Percentiles rank a stretch among this genome's conserved stretches.
These are phyloP conservation scores for Dermatophagoides farinae DNA, from an alignment of 1,140 invertebrate genomes.

Conservation along the genomic window DNA sequence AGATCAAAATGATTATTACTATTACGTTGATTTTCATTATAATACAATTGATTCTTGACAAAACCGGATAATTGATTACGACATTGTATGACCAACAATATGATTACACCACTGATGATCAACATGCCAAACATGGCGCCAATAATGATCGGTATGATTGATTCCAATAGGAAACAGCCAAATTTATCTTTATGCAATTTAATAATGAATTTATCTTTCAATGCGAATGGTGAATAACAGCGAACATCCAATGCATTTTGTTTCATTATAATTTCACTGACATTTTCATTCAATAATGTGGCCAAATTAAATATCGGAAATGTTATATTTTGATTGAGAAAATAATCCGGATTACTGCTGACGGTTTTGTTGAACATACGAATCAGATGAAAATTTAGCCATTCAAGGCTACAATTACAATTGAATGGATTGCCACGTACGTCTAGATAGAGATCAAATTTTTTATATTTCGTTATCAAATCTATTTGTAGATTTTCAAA, in stretches of 20 bases:
- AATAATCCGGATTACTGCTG: constrained; percentile 1
- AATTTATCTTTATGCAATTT: constrained; percentile 10
- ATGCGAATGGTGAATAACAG: neutral
- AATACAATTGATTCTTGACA: constrained; percentile 8
- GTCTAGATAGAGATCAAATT: constrained; percentile 21
- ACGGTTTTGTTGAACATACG: constrained; percentile 7
- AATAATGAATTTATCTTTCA: constrained; percentile 3
- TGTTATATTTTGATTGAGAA: neutral
- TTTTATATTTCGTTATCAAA: constrained; percentile 15
- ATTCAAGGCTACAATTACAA: constrained; percentile 66
- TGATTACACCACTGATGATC: constrained; percentile 5
- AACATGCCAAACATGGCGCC: neutral
- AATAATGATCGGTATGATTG: constrained; percentile 7
- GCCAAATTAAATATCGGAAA: neutral
- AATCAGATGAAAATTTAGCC: constrained; percentile 31
- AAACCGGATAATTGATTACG: constrained; percentile 5
- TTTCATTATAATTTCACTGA: neutral
- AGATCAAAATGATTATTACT: neutral
- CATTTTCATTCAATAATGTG: neutral
- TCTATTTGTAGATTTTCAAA: constrained; percentile 15
- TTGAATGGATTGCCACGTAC: constrained; percentile 60
- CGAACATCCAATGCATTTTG: neutral
- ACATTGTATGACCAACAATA: constrained; percentile 3
- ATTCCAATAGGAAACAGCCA: constrained; percentile 9
- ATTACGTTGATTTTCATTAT: neutral